Evolutionary conservation across 2,888 invertebrate genomes (phyloP).

Genomic region (Harpalus rufipes): DNA sequence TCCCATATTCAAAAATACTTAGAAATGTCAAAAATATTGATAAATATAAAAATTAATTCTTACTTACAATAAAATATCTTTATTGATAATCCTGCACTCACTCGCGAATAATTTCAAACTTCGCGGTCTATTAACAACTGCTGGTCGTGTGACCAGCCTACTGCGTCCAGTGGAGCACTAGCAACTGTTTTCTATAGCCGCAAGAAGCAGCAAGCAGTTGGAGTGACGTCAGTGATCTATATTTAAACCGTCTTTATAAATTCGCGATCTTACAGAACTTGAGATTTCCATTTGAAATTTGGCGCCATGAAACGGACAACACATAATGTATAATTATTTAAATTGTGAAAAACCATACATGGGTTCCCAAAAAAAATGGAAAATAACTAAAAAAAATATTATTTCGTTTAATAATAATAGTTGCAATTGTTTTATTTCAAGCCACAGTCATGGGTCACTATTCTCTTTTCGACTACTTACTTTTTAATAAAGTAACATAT

Average conservation of each 20-base stretch:
- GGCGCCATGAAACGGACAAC: not conserved
- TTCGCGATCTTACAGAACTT: slow-evolving; percentile 42
- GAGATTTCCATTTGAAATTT: slow-evolving; percentile 53
- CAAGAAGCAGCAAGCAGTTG: slow-evolving; percentile 18
- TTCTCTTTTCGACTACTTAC: too few relatives aligned
- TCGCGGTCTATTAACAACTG: slow-evolving; percentile 40
- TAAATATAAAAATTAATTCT: not conserved
- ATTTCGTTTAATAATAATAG: too few relatives aligned
- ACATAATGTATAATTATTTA: not conserved
- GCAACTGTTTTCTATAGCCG: slow-evolving; percentile 51
- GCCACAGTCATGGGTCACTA: too few relatives aligned
- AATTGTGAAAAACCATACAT: not conserved
- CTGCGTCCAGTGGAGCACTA: slow-evolving; percentile 15
- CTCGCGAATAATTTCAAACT: slow-evolving; percentile 13
- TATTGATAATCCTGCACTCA: slow-evolving; percentile 20
- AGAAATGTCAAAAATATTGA: not conserved
- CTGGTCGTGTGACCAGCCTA: slow-evolving; percentile 36
- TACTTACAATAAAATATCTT: slow-evolving; percentile 19
- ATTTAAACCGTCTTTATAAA: slow-evolving; percentile 61
- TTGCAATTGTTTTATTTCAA: too few relatives aligned
- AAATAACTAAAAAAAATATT: too few relatives aligned
- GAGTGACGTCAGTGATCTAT: slow-evolving; percentile 61
- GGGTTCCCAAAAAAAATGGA: not conserved
- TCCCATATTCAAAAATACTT: not conserved
- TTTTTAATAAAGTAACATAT: too few relatives aligned